Conservation (phyloP, 2,888 invertebrate species). For the Deilephila porcellus region DNA sequence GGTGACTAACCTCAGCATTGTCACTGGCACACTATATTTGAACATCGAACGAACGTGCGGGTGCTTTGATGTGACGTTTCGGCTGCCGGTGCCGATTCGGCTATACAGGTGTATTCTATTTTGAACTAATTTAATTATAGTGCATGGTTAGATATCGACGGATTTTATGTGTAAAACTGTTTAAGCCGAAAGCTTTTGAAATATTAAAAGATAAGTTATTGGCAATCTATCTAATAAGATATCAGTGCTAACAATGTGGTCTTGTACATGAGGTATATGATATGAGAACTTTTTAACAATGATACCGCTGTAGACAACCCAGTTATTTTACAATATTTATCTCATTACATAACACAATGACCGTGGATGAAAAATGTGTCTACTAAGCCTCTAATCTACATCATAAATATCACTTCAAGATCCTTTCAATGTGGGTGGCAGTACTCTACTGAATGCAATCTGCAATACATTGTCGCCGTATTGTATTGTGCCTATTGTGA, state of each 20-base stretch:
- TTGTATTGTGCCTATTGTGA: not conserved
- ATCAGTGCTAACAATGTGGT: too few relatives aligned
- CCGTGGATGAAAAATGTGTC: too few relatives aligned
- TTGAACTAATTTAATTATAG: too few relatives aligned
- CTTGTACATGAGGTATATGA: too few relatives aligned
- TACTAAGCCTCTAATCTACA: not conserved
- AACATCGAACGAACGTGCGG: conserved; percentile 20
- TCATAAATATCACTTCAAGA: not conserved
- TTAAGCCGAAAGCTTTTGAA: too few relatives aligned
- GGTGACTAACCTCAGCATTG: conserved; percentile 69
- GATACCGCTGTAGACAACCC: too few relatives aligned
- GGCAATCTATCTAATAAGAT: too few relatives aligned
- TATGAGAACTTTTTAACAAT: too few relatives aligned
- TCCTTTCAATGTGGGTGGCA: not conserved
- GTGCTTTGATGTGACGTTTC: conserved; percentile 12
- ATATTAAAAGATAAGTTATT: too few relatives aligned
- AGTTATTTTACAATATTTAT: too few relatives aligned
- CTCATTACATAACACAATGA: not conserved
- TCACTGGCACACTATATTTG: conserved; percentile 40
- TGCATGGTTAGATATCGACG: too few relatives aligned
- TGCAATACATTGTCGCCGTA: not conserved
- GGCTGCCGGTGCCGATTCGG: not conserved
- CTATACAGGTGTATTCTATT: not conserved
- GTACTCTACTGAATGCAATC: not conserved
- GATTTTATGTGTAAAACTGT: too few relatives aligned